Base-by-base conservation (phyloP, 2,888 invertebrate genomes). In the Bhutanitis thaidina region DNA sequence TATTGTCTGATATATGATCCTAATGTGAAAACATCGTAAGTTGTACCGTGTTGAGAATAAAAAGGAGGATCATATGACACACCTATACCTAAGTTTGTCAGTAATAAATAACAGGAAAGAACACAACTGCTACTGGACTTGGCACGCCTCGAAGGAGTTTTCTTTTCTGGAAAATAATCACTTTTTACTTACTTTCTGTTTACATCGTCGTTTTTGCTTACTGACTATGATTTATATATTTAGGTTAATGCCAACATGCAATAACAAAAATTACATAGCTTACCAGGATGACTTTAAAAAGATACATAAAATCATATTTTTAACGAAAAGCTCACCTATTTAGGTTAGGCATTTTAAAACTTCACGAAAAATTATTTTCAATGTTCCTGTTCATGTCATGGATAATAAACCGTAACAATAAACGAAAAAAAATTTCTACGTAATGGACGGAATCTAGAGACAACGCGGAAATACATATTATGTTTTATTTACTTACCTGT, bases 321-420 rank as follows among this genome's bases (percentile, higher is more conserved):
- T n/a, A n/a, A n/a, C n/a, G n/a, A n/a, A n/a, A n/a, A n/a, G n/a
- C n/a, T n/a, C n/a, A n/a, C n/a, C n/a, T n/a, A n/a, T n/a, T n/a
- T n/a, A n/a, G n/a, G n/a, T n/a, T n/a, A n/a, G n/a, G n/a, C n/a
- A n/a, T n/a, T n/a, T n/a, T n/a, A n/a, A n/a, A n/a, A n/a, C n/a
- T n/a, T n/a, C n/a, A n/a, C n/a, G n/a, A n/a, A n/a, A n/a, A n/a
- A n/a, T n/a, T n/a, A n/a, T n/a, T n/a, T n/a, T n/a, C n/a, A n/a
- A n/a, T n/a, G n/a, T 20, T 32, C 8, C 30, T 30, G n/a, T 39
- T 25, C 13, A 13, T 16, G 39, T 39, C 39, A 47, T 39, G 32
- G 25, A 40, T 32, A 47, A 47, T 40, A 47, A 39, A 13, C 47
- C 13, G 14, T 40, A 47, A 47, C 39, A 39, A 20, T 47, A 40